Conservation (phyloP, 2,888 invertebrate genomes). For the Apodemia hepburni region DNA sequence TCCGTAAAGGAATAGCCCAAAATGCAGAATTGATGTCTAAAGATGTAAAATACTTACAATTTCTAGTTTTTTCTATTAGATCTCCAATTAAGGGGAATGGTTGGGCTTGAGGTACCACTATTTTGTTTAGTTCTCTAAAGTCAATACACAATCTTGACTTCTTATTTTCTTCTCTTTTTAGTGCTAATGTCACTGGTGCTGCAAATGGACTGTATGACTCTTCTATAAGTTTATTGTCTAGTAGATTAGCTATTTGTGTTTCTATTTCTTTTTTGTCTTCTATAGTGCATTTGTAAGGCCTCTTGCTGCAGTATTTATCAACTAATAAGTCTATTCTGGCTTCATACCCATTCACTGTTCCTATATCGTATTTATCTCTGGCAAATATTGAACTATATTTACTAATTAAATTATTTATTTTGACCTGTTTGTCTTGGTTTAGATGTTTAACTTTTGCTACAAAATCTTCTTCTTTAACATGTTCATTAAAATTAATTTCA, state of each 20-base stretch:
- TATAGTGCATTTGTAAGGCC: constrained; percentile 28
- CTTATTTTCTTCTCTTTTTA: constrained; percentile 30
- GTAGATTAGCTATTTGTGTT: constrained; percentile 20
- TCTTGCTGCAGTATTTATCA: constrained; percentile 29
- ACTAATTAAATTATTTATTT: constrained; percentile 27
- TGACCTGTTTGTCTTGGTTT: constrained; percentile 24
- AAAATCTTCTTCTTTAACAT: constrained; percentile 27
- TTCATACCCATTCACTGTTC: constrained; percentile 25
- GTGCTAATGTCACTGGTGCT: too few relatives aligned
- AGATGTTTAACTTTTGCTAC: constrained; percentile 25
- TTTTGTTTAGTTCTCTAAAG: background rate
- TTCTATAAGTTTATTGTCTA: constrained; percentile 25
- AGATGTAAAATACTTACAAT: constrained; percentile 42
- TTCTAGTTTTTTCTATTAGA: constrained; percentile 39
- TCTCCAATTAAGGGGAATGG: constrained; percentile 32
- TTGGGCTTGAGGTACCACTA: constrained; percentile 1
- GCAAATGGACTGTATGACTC: constrained; percentile 32
- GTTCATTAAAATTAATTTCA: constrained; percentile 30
- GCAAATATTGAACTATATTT: constrained; percentile 29
- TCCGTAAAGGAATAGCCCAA: constrained; percentile 45
- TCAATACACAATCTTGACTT: constrained; percentile 32
- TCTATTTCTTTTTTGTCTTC: constrained; percentile 22
- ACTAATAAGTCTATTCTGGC: constrained; percentile 27
- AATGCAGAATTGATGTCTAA: constrained; percentile 49
- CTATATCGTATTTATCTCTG: constrained; percentile 26